These are phyloP conservation scores for Panulirus ornatus DNA, from an alignment of 1,140 invertebrate species.

Conservation along the genomic window DNA sequence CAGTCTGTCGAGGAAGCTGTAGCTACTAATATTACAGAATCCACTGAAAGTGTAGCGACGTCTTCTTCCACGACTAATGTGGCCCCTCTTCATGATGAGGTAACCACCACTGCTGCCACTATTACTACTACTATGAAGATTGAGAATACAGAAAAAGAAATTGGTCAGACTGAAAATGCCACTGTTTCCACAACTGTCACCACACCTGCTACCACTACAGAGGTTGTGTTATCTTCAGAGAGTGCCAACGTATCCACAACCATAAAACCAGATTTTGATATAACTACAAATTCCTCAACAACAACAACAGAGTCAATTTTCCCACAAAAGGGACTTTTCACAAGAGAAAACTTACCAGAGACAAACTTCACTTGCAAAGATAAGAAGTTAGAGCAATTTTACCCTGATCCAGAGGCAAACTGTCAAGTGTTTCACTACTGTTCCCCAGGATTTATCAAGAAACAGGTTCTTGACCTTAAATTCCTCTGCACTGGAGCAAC, in stretches of 20 bases:
- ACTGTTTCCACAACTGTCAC: neutral
- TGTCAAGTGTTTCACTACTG: slow-evolving; percentile 83
- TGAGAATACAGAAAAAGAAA: neutral
- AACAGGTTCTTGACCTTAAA: slow-evolving; percentile 82
- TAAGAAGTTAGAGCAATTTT: slow-evolving; percentile 81
- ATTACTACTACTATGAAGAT: neutral
- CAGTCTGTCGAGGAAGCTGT: neutral
- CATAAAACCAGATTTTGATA: neutral
- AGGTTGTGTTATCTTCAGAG: neutral
- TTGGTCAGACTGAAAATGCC: neutral
- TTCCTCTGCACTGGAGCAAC: slow-evolving; percentile 82
- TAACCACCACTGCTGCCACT: neutral
- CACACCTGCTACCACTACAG: neutral
- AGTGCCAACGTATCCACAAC: slow-evolving; percentile 53
- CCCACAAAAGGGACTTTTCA: slow-evolving; percentile 26
- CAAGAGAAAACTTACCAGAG: slow-evolving; percentile 62
- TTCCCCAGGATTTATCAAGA: slow-evolving; percentile 81
- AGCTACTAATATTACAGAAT: slow-evolving; percentile 6
- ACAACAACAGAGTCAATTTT: neutral
- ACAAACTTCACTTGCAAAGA: slow-evolving; percentile 81
- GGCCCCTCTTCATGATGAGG: neutral
- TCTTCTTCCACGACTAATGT: neutral
- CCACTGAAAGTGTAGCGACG: neutral
- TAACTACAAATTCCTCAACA: neutral
- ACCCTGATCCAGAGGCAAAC: slow-evolving; percentile 80